phyloP scores from a whole-genome alignment of 2,797 vertebrate genomes.

The Bradypodion pumilum region DNA sequence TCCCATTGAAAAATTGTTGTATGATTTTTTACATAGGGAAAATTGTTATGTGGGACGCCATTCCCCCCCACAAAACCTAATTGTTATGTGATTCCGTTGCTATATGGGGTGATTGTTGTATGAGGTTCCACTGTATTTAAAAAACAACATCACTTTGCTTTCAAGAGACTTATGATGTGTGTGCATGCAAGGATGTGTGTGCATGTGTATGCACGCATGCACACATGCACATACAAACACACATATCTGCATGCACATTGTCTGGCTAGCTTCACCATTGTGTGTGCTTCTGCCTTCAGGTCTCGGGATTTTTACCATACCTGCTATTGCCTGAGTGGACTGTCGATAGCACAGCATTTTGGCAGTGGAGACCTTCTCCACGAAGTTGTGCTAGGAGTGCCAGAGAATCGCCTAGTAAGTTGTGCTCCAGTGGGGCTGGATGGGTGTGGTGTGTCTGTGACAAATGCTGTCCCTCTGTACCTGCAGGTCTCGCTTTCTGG shows the following conservation, averaged over 20 bases:
- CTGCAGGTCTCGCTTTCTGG: background rate
- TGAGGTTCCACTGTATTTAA: too few relatives aligned
- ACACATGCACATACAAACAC: background rate
- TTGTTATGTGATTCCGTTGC: too few relatives aligned
- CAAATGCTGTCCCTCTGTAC: background rate
- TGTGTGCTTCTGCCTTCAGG: constrained; percentile 67
- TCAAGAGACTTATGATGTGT: background rate
- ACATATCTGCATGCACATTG: background rate
- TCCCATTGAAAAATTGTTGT: too few relatives aligned
- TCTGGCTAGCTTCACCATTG: background rate
- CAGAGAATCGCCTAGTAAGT: constrained; percentile 92
- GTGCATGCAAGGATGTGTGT: background rate
- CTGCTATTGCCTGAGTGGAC: constrained; percentile 95
- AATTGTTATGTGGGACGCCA: too few relatives aligned
- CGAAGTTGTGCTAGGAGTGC: constrained; percentile 84
- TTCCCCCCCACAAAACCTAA: too few relatives aligned
- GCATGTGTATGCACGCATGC: background rate
- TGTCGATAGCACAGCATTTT: constrained; percentile 94
- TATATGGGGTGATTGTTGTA: too few relatives aligned
- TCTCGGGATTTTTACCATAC: constrained; percentile 98
- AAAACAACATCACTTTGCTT: background rate
- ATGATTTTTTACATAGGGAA: too few relatives aligned
- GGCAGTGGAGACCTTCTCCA: constrained; percentile 87
- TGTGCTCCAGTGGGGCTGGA: fast-evolving
- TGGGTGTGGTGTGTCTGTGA: background rate